A percentile compares a stretch with the other conserved stretches of the same genome.
Evolutionary conservation across 2,888 invertebrate species (phyloP).

Genomic region (Eulithis prunata): DNA sequence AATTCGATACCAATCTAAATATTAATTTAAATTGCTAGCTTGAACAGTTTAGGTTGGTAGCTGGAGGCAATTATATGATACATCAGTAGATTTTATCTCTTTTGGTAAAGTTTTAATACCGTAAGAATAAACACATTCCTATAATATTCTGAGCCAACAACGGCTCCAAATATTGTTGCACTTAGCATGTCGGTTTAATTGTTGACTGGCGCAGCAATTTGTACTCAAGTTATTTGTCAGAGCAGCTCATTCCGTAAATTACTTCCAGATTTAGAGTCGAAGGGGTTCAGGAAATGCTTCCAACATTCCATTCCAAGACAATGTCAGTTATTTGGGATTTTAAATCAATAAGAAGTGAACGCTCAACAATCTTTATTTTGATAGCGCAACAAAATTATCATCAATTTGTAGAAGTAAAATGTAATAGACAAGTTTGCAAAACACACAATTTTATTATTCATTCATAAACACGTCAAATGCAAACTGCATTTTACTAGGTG

Average conservation of each 20-base stretch:
- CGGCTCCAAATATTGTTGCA: constrained; percentile 45
- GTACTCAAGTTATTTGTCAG: constrained; percentile 79
- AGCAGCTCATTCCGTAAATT: constrained; percentile 75
- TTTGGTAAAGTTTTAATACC: constrained; percentile 35
- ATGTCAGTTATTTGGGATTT: constrained; percentile 49
- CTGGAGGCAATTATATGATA: constrained; percentile 46
- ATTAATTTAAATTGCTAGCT: constrained; percentile 53
- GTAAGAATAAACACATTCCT: constrained; percentile 30
- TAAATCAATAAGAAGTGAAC: constrained; percentile 55
- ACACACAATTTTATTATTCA: too few relatives aligned
- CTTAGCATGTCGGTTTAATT: constrained; percentile 65
- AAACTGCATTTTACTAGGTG: too few relatives aligned
- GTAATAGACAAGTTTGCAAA: too few relatives aligned
- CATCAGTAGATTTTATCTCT: constrained; percentile 38
- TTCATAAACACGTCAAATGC: too few relatives aligned
- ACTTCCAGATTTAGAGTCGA: constrained; percentile 77
- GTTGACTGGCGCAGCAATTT: constrained; percentile 67
- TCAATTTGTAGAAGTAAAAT: too few relatives aligned
- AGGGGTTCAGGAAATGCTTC: constrained; percentile 64
- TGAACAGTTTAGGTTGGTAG: constrained; percentile 43
- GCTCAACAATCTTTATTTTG: background rate
- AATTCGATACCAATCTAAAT: constrained; percentile 47
- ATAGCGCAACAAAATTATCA: too few relatives aligned
- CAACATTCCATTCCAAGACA: constrained; percentile 64
- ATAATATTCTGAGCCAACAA: constrained; percentile 1